Evolutionary conservation across 2,797 vertebrate species (phyloP).

Genomic region (Lindbergichthys nudifrons): DNA sequence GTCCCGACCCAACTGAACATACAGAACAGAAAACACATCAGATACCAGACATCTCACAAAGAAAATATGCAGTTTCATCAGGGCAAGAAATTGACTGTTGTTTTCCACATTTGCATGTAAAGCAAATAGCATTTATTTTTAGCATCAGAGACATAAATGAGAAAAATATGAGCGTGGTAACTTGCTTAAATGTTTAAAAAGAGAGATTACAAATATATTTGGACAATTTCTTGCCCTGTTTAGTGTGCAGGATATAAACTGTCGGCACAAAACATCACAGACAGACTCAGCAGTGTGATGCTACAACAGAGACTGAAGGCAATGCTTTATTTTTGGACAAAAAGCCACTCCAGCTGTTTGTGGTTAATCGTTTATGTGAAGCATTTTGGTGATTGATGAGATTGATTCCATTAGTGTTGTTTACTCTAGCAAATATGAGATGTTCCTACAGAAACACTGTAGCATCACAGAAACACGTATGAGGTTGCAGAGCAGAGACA

Average conservation of each 20-base stretch:
- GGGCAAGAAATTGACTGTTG: conserved; percentile 16
- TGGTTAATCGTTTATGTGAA: background rate
- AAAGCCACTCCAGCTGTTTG: conserved; percentile 2
- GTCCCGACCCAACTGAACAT: conserved; percentile 92
- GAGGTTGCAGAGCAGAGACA: conserved; percentile 60
- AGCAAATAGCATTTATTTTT: background rate
- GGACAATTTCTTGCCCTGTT: conserved; percentile 25
- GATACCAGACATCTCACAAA: conserved; percentile 21
- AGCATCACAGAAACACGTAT: conserved; percentile 57
- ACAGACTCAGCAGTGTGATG: conserved; percentile 42
- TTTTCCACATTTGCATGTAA: background rate
- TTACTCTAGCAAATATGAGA: conserved; percentile 5
- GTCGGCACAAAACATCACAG: background rate
- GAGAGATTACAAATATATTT: conserved; percentile 21
- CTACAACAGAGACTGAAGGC: conserved; percentile 23
- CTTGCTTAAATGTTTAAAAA: background rate
- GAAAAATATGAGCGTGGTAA: background rate
- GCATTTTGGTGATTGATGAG: background rate
- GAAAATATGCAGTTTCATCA: background rate
- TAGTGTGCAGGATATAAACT: conserved; percentile 23
- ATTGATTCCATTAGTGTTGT: background rate
- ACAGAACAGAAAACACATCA: conserved; percentile 20
- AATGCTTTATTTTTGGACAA: background rate
- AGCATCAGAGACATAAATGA: conserved; percentile 11
- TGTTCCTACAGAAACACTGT: conserved; percentile 25